Base-by-base conservation (phyloP, 2,888 invertebrate genomes). In the Lacanobia oleracea region DNA sequence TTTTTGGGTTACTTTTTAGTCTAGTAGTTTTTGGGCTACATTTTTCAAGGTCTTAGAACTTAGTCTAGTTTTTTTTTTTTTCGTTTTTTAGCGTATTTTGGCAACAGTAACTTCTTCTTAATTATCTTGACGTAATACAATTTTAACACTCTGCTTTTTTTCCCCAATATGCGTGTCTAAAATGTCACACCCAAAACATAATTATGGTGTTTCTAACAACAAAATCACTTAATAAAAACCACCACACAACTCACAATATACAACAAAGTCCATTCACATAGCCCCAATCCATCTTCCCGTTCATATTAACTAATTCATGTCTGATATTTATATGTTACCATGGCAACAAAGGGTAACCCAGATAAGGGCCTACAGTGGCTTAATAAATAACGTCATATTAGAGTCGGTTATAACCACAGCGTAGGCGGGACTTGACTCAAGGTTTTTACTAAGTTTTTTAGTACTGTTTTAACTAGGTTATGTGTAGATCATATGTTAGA, bases 321-420 rank as follows among this genome's bases (percentile, higher is more conserved):
- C 82, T 85, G 86, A 90, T 92, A 91, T 92, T 91, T 91, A 91
- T 92, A 86, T 82, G 88, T 88, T 86, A 82, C 87, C 83, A 88
- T 79, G 87, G 85, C 88, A 89, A 93, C 92, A 93, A 92, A 90
- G 86, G 88, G 87, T 85, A 89, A 83, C 88, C 90, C 90, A 90
- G 92, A 91, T 93, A 93, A 93, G 92, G 93, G 89, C 86, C 89
- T 91, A 73, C 71, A 57, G 77, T 78, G 88, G 86, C 77, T 88
- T 88, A 89, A 94, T 94, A 94, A 94, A 94, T 94, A 93, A 94
- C 86, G 91, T 93, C 94, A 92, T 91, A 92, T 94, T 93, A 94
- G 92, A 92, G 90, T 81, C 85, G 82, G 91, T 84, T 90, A 89
- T 91, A 90, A 90, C 85, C 82, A 83, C 72, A 50, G 77, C 73